A percentile compares a stretch with the other conserved stretches of the same genome.
Conservation (phyloP, 2,113 vertebrate species). For the Vidua chalybeata region DNA sequence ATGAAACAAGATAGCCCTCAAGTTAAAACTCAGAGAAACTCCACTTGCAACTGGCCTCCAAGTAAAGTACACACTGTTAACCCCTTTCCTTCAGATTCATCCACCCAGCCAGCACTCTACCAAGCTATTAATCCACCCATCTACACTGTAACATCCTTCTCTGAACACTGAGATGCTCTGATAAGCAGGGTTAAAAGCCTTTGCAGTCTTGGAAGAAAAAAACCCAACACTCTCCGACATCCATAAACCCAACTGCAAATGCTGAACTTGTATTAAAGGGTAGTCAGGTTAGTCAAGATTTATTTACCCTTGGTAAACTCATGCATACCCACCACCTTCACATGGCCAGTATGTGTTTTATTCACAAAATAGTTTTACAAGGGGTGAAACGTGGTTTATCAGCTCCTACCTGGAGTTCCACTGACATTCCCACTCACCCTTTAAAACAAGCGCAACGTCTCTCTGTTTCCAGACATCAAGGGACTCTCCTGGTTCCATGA, state of each 20-base stretch:
- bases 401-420: background rate
- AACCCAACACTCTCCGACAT: accelerated
- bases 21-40: background rate
- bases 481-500: background rate
- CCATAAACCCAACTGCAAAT: background rate
- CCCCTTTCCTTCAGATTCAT: background rate
- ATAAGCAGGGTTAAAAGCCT: background rate
- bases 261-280: background rate
- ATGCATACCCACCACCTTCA: background rate
- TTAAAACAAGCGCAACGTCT: background rate
- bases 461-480: background rate
- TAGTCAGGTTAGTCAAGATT: background rate
- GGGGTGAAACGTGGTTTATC: background rate
- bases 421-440: background rate
- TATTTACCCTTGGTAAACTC: background rate
- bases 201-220: background rate
- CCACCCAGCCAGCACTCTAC: background rate
- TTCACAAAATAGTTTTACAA: background rate
- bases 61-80: background rate
- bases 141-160: background rate
- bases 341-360: background rate
- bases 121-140: background rate
- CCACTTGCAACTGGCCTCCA: background rate
- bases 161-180: background rate
- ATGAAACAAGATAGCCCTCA: background rate